Evolutionary conservation across 2,888 invertebrate genomes (phyloP).

Genomic region (Agrochola lota): DNA sequence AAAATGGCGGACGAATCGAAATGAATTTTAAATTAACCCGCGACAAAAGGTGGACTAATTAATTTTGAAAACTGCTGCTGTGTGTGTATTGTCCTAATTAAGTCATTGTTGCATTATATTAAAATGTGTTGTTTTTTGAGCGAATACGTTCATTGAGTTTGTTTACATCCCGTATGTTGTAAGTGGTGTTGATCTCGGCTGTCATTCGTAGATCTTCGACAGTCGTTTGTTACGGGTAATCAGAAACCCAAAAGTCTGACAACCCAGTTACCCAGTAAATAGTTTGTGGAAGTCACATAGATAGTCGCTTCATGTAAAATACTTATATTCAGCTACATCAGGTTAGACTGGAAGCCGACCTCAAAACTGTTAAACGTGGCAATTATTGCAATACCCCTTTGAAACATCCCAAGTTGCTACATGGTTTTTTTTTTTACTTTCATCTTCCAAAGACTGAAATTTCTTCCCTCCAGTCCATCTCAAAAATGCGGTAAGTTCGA

Average conservation of each 20-base stretch:
- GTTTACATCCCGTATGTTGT: not conserved
- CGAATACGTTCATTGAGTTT: not conserved
- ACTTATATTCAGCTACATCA: no score
- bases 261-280: no score
- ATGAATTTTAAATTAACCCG: conserved; percentile 77
- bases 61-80: conserved; percentile 75
- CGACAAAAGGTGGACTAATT: conserved; percentile 76
- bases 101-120: conserved; percentile 57
- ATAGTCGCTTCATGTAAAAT: no score
- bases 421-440: no score
- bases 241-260: no score
- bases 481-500: not conserved
- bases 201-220: no score
- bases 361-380: not conserved
- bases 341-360: no score
- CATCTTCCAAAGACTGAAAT: not conserved
- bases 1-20: conserved; percentile 71
- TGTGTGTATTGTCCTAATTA: conserved; percentile 68
- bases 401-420: not conserved
- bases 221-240: no score
- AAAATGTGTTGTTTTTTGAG: conserved; percentile 31
- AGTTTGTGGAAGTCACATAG: no score
- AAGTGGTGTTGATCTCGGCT: not conserved
- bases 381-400: not conserved
- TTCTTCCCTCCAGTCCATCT: not conserved